Conservation (phyloP, 2,113 vertebrate genomes). For the Pyrgilauda ruficollis region DNA sequence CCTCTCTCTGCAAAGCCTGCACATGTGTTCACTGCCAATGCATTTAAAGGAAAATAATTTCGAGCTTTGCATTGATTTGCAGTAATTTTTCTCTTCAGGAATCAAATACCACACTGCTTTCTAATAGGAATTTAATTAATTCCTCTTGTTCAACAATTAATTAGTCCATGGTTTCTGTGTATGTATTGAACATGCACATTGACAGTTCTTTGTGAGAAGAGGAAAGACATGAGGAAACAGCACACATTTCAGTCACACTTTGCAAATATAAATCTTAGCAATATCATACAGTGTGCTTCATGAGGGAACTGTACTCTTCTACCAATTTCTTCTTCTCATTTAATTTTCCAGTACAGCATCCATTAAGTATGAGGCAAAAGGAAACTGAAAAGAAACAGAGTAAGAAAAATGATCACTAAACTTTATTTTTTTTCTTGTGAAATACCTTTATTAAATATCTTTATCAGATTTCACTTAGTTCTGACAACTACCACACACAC, state of each 20-base stretch:
- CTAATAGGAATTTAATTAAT: constrained; percentile 53
- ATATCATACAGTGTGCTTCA: constrained; percentile 73
- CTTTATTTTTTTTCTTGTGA: constrained; percentile 49
- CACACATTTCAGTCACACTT: neutral
- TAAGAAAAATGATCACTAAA: constrained; percentile 67
- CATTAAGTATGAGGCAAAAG: constrained; percentile 86
- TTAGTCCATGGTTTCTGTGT: constrained; percentile 49
- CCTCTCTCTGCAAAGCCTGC: neutral
- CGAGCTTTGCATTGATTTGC: constrained; percentile 49
- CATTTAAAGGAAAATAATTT: constrained; percentile 55
- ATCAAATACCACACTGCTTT: constrained; percentile 47
- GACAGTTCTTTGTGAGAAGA: constrained; percentile 14
- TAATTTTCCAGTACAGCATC: constrained; percentile 87
- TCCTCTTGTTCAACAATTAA: constrained; percentile 65
- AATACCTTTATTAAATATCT: constrained; percentile 55
- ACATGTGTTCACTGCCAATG: neutral
- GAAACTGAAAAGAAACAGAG: constrained; percentile 81
- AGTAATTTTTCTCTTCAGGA: constrained; percentile 59
- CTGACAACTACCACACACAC: constrained; percentile 35
- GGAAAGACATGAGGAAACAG: neutral
- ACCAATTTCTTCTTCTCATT: constrained; percentile 88
- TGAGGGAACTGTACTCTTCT: constrained; percentile 83
- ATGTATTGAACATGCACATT: constrained; percentile 50
- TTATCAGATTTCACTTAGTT: constrained; percentile 64
- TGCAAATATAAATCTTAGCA: neutral